phyloP scores from a whole-genome alignment of 2,797 vertebrate species.

The Loris lydekkerianus region DNA sequence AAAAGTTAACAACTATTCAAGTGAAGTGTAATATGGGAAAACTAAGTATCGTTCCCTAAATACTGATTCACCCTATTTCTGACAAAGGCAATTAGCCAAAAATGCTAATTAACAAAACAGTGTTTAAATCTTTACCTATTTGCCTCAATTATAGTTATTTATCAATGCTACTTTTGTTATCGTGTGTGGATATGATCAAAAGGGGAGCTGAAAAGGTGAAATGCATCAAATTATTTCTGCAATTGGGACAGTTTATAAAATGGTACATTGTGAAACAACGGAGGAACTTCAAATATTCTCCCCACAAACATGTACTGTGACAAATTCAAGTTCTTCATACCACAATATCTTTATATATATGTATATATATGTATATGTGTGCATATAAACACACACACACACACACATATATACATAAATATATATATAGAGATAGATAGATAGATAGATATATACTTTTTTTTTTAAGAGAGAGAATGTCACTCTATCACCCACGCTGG shows the following conservation, averaged over 20 bases:
- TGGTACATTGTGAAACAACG: background rate
- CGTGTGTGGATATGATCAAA: background rate
- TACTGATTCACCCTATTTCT: constrained; percentile 7
- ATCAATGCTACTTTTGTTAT: background rate
- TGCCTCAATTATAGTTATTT: background rate
- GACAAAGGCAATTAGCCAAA: constrained; percentile 54
- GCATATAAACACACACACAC: too few relatives aligned
- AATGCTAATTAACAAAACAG: background rate
- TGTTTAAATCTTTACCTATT: background rate
- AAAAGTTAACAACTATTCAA: constrained; percentile 73
- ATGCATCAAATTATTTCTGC: too few relatives aligned
- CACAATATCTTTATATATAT: background rate
- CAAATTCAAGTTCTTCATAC: background rate
- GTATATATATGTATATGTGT: background rate
- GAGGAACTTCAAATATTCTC: background rate
- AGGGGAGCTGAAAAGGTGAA: background rate
- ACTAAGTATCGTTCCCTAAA: constrained; percentile 73
- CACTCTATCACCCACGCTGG: background rate
- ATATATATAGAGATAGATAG: too few relatives aligned
- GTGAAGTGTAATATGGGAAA: constrained; percentile 67
- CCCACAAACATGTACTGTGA: background rate
- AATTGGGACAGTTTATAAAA: background rate
- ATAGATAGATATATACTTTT: too few relatives aligned
- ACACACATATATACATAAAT: background rate
- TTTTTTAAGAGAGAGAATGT: background rate